Base-by-base conservation (phyloP, 92 coral and sea anemone species). In the Siderastrea siderea region DNA sequence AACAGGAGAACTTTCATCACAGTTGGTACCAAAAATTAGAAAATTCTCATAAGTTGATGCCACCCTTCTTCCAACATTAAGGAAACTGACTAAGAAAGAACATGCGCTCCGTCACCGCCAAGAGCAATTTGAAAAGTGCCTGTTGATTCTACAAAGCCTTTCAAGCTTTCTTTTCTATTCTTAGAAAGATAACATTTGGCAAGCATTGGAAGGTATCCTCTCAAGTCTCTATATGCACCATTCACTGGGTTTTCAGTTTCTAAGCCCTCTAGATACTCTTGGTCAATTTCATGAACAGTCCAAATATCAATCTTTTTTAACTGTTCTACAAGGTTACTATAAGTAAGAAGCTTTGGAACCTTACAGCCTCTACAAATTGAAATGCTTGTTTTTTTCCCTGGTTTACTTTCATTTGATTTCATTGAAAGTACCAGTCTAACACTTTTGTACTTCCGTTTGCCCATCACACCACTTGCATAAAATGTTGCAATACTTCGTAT, bases 11-110 rank as follows among this genome's bases (percentile, higher is more conserved):
- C 71, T 89, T 82, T 94, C 96, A 82, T 91, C 88, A 80, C 94
- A 93, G 86, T 93, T 93, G 74, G 94, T 92, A 57, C 96, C 96
- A 83, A 93, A 93, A 77, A 90, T 54, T 2, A 70, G 26, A 48
- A 88, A 92, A 73, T 92, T 92, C 15, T 92, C 90, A 77, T 88
- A 47, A 74, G 90, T 91, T 52, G 88, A 71, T 54, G 77, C 80
- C 19, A 91, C 86, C 10, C 64, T 77, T 73, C 88, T 83, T 7
- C 89, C 93, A 43, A 78, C 83, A 75, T 93, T 93, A 14, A 92
- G 66, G 46, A 92, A 85, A 66, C 93, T 89, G 14, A 89, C 88
- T 50, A 80, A 73, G 54, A 89, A 89, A 7, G 93, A 89, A 71
- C 93, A 85, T 1, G 89, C 95, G 3, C 88, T 84, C 90, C 90